Conservation (phyloP, 23 tunicate genomes). For the Botrylloides violaceus region DNA sequence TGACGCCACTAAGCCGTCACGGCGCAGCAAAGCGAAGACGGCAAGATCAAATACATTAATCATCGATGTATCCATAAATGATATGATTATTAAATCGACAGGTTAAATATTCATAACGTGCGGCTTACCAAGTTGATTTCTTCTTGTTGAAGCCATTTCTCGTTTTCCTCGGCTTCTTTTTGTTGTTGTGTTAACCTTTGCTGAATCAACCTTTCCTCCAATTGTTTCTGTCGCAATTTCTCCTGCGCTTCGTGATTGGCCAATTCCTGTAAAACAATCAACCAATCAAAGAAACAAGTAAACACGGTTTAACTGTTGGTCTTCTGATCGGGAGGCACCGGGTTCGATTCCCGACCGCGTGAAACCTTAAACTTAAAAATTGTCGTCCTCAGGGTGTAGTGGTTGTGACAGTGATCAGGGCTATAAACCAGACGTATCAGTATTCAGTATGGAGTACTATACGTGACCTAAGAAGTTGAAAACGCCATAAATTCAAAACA, state of each 20-base stretch:
- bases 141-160: slow-evolving; percentile 48
- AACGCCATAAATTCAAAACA: no score
- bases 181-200: slow-evolving; percentile 37
- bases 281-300: not conserved
- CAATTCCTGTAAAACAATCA: slow-evolving; percentile 70
- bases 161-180: slow-evolving; percentile 48
- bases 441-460: not conserved
- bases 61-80: no score
- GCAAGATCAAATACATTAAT: no score
- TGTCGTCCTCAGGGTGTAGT: not conserved
- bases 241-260: slow-evolving; percentile 73
- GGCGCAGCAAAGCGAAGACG: no score
- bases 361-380: no score
- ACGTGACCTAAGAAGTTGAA: no score
- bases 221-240: slow-evolving; percentile 39
- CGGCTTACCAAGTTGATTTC: slow-evolving; percentile 59
- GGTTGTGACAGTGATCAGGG: no score
- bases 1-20: no score
- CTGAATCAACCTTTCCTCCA: slow-evolving; percentile 42
- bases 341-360: no score
- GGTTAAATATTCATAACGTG: not conserved
- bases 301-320: not conserved
- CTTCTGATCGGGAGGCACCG: no score
- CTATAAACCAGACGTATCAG: no score
- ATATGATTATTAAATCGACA: no score